Percentiles rank a stretch among this genome's conserved stretches.
phyloP scores from a whole-genome alignment of 30 jellyfish, hydroid and myxozoan species.

The Hydractinia symbiolongicarpus region DNA sequence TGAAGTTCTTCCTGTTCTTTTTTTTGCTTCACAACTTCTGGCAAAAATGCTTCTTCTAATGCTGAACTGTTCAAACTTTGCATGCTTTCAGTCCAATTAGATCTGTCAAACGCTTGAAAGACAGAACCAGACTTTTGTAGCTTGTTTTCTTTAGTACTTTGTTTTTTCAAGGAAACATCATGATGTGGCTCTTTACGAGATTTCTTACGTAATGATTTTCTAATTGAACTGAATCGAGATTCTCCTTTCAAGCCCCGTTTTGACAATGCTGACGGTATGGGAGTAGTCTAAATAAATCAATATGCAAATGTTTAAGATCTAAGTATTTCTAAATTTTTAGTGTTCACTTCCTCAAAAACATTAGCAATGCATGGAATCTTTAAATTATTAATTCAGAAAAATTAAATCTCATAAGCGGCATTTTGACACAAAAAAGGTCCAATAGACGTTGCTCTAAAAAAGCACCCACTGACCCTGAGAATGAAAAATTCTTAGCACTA shows the following conservation, averaged over 20 bases:
- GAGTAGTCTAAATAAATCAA: background rate
- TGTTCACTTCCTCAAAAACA: no score
- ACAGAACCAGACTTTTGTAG: conserved; percentile 13
- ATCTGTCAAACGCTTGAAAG: conserved; percentile 7
- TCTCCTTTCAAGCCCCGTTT: conserved; percentile 39
- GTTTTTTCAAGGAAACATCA: conserved; percentile 5
- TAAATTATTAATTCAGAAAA: no score
- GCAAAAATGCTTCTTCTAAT: conserved; percentile 24
- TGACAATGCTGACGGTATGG: background rate
- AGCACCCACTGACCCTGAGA: no score
- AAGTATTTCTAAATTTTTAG: no score
- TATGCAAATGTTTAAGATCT: no score
- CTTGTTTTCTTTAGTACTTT: conserved; percentile 13
- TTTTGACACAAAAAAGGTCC: no score
- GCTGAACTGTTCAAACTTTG: conserved; percentile 25
- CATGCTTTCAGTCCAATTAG: conserved; percentile 33
- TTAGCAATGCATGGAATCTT: no score
- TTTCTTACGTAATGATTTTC: conserved; percentile 58
- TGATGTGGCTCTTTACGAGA: conserved; percentile 34
- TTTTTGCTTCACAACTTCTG: conserved; percentile 29
- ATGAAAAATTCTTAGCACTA: no score
- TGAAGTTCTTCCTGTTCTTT: conserved; percentile 27
- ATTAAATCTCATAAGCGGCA: no score
- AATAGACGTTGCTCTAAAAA: no score
- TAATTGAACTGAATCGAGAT: conserved; percentile 50